Conservation (phyloP, 1,140 invertebrate genomes). For the Helicoverpa zea region DNA sequence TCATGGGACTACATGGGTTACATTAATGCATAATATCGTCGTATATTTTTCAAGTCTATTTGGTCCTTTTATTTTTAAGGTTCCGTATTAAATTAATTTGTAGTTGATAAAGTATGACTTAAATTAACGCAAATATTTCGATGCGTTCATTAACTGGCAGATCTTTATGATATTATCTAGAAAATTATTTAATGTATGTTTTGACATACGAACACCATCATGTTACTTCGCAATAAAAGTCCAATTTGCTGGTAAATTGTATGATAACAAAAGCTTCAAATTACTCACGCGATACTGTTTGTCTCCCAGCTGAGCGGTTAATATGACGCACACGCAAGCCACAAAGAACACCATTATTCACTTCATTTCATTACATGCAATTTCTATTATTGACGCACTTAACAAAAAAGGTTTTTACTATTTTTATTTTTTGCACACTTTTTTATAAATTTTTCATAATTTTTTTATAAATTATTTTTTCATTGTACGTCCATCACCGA, state of each 20-base stretch:
- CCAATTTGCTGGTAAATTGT: neutral
- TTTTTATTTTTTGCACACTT: neutral
- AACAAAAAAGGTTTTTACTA: neutral
- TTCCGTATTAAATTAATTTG: no score
- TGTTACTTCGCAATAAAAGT: no score
- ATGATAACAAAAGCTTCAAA: neutral
- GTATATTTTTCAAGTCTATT: no score
- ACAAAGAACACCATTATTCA: conserved; percentile 46
- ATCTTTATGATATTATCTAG: no score
- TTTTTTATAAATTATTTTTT: neutral
- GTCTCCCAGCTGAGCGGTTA: conserved; percentile 40
- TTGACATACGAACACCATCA: no score
- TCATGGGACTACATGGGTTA: no score
- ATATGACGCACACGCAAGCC: conserved; percentile 42
- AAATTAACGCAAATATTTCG: no score
- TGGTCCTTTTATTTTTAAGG: no score
- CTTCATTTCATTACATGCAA: conserved; percentile 2
- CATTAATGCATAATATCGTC: no score
- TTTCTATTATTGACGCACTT: neutral
- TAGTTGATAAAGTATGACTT: no score
- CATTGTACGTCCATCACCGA: neutral
- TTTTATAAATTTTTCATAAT: neutral
- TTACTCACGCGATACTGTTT: conserved; percentile 41
- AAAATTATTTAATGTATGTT: no score
- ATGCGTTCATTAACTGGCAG: no score